These are phyloP conservation scores for Acanthis flammea DNA, from an alignment of 2,797 vertebrate genomes.

Conservation along the genomic window DNA sequence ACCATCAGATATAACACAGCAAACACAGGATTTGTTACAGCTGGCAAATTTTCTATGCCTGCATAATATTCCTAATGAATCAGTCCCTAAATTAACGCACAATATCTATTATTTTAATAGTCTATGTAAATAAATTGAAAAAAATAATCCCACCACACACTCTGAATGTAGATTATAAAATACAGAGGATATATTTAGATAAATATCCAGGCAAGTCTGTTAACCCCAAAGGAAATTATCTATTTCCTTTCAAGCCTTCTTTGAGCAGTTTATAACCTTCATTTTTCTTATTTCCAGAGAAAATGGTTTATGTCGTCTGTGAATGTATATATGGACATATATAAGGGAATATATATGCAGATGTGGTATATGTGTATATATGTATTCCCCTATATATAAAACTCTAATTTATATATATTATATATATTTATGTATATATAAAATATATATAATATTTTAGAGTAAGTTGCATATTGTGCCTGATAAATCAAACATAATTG, in stretches of 20 bases:
- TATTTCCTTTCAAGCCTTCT: conserved; percentile 30
- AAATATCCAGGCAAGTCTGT: neutral
- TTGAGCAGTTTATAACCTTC: conserved; percentile 27
- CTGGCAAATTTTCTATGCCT: neutral
- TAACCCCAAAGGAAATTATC: neutral
- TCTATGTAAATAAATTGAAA: conserved; percentile 8
- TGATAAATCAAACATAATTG: conserved; percentile 46
- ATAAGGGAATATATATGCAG: conserved; percentile 22
- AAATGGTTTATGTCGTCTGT: conserved; percentile 29
- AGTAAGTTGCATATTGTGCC: conserved; percentile 36
- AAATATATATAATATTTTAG: conserved; percentile 59
- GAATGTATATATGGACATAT: conserved; percentile 44
- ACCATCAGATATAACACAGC: neutral
- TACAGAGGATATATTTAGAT: neutral
- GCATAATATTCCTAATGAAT: neutral
- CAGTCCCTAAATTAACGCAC: conserved; percentile 39
- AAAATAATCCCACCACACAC: neutral
- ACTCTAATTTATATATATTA: conserved; percentile 55
- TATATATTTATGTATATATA: conserved; percentile 56
- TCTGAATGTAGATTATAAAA: conserved; percentile 27
- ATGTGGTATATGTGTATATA: neutral
- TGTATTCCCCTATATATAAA: conserved; percentile 51
- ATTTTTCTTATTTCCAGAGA: neutral
- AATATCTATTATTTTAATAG: neutral
- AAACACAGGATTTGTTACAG: neutral